Evolutionary conservation across 2,797 vertebrate species (phyloP), one percentile per base, ranked within the genome.

Genomic region (Margarornis squamiger): DNA sequence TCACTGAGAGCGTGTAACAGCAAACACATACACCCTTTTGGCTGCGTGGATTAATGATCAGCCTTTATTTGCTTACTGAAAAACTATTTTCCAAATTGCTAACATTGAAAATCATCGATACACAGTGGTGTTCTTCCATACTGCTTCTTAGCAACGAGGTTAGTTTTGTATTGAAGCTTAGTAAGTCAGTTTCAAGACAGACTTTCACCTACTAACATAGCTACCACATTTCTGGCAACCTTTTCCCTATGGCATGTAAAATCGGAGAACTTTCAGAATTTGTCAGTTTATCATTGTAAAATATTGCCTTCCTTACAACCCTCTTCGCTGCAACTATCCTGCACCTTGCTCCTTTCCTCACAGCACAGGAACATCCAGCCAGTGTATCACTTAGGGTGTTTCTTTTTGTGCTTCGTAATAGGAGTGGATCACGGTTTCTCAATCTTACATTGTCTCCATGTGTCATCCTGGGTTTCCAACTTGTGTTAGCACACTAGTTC

Each of bases 371-470:
- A 80, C 4, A 48, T 41, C 41, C 41, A 24, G 26, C 3, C 68
- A 79, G 3, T 38, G 34, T 39, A 52, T 10, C 10, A 41, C 16
- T 67, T 11, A 3, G 1, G 21, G 10, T 6, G n/a, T 41, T 68
- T 72, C 8, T 38, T 87, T 61, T 17, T 36, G 14, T 63, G 22
- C 38, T 65, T 65, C 10, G 4, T 21, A 45, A 57, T 3, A 65
- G 38, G 34, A 75, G 34, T 4, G 15, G 39, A 61, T 18, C 32
- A 20, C 0, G 0, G 23, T 34, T 36, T 41, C 52, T 38, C 11
- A 63, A 14, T 11, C 26, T 27, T 70, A 66, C 10, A 39, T 29
- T 78, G 36, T 17, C 14, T 81, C 59, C 8, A 6, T 6, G 8
- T 41, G 58, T 68, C 52, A 24, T 65, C 34, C 26, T 11, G 34